Base-by-base conservation (phyloP, 2,797 vertebrate species). In the Gadopsis bispinosus region DNA sequence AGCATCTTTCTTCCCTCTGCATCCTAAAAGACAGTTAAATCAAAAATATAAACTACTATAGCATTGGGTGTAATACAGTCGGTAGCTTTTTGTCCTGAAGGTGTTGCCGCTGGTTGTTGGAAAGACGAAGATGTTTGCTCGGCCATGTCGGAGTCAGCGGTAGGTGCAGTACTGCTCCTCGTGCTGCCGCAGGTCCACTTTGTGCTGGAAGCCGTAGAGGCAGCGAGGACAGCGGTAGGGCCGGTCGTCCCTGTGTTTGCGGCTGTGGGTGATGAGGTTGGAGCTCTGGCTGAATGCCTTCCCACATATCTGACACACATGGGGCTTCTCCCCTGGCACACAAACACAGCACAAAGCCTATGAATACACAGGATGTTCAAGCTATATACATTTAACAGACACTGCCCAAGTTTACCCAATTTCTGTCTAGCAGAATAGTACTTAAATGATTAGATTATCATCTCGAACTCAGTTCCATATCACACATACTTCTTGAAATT, bases 201-300 rank as follows among this genome's bases (percentile, higher is more conserved):
- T 93, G 61, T 92, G 89, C 83, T 92, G 93, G 88, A 93, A 95
- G 80, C 89, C 61, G 59, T 85, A 88, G 51, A 51, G 88, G 75
- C 93, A 95, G 69, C 4, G 75, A 2, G 90, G 63, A 82, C 94
- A 96, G 88, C 45, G 84, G 88, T 93, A 90, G 31, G 95, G 93
- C 66, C 90, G 89, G 67, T 86, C 78, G 4, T 87, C 88, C 17
- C 69, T 86, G 90, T 96, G 96, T 82, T 96, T 96, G 19, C 95
- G 90, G 77, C 94, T 94, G 95, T 96, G 96, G 22, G 96, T 96
- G 92, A 96, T 96, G 80, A 96, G 95, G 90, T 96, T 96, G 73
- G 95, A 96, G 88, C 96, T 96, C 92, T 96, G 96, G 85, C 95
- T 96, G 93, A 96, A 96, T 0, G 94, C 94, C 71, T 95, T 95